phyloP scores from a whole-genome alignment of 2,113 vertebrate genomes.

The Chaetura pelagica region DNA sequence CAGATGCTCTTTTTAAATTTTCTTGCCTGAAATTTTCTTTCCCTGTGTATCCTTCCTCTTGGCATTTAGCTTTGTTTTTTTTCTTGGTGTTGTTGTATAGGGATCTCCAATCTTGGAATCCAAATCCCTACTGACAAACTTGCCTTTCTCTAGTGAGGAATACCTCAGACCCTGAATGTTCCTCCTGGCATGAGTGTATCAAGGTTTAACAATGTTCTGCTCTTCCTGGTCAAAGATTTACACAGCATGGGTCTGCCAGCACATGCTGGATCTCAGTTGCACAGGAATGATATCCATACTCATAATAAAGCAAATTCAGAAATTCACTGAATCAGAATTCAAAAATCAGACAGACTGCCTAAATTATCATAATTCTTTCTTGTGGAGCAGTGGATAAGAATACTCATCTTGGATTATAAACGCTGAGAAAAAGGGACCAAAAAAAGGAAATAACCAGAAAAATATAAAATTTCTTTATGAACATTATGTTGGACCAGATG shows the following conservation, averaged over 20 bases:
- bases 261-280: neutral
- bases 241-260: accelerated
- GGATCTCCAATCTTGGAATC: neutral
- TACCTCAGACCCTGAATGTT: accelerated
- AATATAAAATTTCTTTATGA: neutral
- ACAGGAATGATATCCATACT: accelerated
- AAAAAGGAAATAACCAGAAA: neutral
- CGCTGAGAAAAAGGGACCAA: neutral
- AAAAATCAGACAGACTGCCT: neutral
- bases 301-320: neutral
- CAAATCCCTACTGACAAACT: neutral
- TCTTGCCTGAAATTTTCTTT: neutral
- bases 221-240: neutral
- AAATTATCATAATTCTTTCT: neutral
- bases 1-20: neutral
- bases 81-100: neutral
- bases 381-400: neutral
- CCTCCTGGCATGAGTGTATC: neutral
- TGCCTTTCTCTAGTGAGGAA: neutral
- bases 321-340: neutral
- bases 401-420: neutral
- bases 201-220: neutral
- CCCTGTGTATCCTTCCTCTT: neutral
- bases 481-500: neutral
- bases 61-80: neutral